Percentiles rank a stretch among this genome's conserved stretches.
Conservation (phyloP, 2,113 vertebrate species). For the Phoenicopterus ruber region DNA sequence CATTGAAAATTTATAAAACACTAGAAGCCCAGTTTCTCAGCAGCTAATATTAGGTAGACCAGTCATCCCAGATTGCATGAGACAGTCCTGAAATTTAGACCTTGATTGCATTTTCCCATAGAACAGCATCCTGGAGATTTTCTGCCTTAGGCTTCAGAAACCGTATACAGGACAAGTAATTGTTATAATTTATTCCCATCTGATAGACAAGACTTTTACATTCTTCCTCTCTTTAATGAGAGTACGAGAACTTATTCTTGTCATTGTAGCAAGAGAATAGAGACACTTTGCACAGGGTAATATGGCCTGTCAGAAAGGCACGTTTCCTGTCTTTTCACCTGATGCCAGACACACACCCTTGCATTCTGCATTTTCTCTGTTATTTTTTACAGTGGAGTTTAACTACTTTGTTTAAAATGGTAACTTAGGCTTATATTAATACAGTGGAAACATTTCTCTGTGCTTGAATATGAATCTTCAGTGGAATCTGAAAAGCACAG, state of each 20-base stretch:
- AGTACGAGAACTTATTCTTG: not conserved
- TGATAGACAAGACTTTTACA: not conserved
- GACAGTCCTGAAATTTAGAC: not conserved
- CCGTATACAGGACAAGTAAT: not conserved
- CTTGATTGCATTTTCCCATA: not conserved
- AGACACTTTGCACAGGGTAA: not conserved
- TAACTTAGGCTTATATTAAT: not conserved
- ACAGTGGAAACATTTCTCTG: not conserved
- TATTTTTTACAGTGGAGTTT: not conserved
- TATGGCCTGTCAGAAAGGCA: not conserved
- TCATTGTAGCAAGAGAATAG: not conserved
- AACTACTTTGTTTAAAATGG: not conserved
- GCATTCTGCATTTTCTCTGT: not conserved
- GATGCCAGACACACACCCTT: not conserved
- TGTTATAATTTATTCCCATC: not conserved
- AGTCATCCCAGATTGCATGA: not conserved
- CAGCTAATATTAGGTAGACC: not conserved
- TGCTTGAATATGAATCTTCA: not conserved
- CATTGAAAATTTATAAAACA: not conserved
- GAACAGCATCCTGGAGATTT: not conserved
- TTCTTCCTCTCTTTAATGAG: not conserved
- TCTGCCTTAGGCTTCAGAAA: not conserved
- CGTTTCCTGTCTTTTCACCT: not conserved
- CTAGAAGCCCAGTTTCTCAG: not conserved
- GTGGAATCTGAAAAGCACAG: not conserved